Percentiles rank a stretch among this genome's conserved stretches.
phyloP scores from a whole-genome alignment of 2,113 vertebrate species.

The Nettapus auritus region DNA sequence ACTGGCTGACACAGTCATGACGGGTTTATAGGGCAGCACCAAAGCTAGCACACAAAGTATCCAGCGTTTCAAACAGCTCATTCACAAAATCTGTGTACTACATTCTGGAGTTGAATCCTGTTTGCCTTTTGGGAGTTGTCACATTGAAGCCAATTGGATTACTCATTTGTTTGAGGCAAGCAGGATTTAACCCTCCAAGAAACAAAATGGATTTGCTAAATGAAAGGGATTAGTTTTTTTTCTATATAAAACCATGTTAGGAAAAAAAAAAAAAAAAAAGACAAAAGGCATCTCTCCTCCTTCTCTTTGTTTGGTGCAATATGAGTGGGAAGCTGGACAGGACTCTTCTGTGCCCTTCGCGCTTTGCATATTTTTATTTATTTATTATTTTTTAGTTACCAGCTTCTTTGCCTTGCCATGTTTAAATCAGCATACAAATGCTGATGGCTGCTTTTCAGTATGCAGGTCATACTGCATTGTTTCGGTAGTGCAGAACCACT shows the following conservation, averaged over 20 bases:
- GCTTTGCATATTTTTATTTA: not conserved
- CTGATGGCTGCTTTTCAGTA: not conserved
- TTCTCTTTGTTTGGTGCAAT: not conserved
- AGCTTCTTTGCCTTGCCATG: not conserved
- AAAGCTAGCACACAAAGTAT: not conserved
- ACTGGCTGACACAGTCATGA: not conserved
- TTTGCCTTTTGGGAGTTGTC: conserved; percentile 66
- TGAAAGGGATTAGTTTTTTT: conserved; percentile 24
- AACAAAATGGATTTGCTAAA: conserved; percentile 59
- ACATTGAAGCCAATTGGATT: conserved; percentile 63
- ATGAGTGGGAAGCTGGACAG: not conserved
- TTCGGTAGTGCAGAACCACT: not conserved
- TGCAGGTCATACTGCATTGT: not conserved
- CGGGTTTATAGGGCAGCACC: not conserved
- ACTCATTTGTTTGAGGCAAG: conserved; percentile 48
- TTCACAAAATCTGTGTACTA: conserved; percentile 50
- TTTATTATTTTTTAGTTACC: not conserved
- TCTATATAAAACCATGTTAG: not conserved
- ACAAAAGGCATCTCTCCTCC: not conserved
- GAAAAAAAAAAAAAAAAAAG: not conserved
- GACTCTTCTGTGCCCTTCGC: not conserved
- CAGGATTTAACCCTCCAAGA: conserved; percentile 56
- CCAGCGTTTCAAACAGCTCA: conserved; percentile 13
- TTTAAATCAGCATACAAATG: not conserved
- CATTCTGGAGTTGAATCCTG: conserved; percentile 41